Percentiles rank a stretch among this genome's conserved stretches.
Evolutionary conservation across 1,140 invertebrate genomes (phyloP).

Genomic region (Trichonephila inaurata): DNA sequence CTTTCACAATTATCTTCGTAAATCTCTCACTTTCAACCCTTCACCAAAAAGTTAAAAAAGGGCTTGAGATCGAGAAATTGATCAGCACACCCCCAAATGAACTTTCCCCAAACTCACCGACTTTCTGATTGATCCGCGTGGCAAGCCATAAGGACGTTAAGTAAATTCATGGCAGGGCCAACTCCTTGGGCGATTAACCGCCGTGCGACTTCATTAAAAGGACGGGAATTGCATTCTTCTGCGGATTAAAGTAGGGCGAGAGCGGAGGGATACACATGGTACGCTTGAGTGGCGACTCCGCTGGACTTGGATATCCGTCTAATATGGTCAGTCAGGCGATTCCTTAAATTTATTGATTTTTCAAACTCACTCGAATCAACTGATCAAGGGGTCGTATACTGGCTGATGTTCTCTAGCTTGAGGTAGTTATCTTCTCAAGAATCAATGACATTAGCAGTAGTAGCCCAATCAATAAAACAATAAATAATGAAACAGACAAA

Average conservation of each 20-base stretch:
- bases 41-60: conserved; percentile 4
- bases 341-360: conserved; percentile 71
- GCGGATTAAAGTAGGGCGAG: conserved; percentile 68
- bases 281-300: conserved; percentile 54
- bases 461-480: too few relatives aligned
- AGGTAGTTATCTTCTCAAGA: too few relatives aligned
- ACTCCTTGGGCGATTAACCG: conserved; percentile 65
- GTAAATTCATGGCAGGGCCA: conserved; percentile 69
- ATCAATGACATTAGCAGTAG: too few relatives aligned
- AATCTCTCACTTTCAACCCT: not conserved
- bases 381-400: not conserved
- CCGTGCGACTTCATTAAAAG: conserved; percentile 71
- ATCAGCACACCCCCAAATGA: conserved; percentile 28
- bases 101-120: conserved; percentile 38
- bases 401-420: not conserved
- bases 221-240: conserved; percentile 63
- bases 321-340: conserved; percentile 62
- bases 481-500: too few relatives aligned
- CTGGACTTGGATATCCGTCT: conserved; percentile 48
- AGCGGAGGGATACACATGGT: conserved; percentile 45
- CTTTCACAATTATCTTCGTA: conserved; percentile 31
- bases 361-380: conserved; percentile 44
- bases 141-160: conserved; percentile 58
- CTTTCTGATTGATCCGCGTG: conserved; percentile 48
- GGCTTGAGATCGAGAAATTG: conserved; percentile 27